Conservation (phyloP, 2,113 vertebrate genomes). For the Ginglymostoma cirratum region DNA sequence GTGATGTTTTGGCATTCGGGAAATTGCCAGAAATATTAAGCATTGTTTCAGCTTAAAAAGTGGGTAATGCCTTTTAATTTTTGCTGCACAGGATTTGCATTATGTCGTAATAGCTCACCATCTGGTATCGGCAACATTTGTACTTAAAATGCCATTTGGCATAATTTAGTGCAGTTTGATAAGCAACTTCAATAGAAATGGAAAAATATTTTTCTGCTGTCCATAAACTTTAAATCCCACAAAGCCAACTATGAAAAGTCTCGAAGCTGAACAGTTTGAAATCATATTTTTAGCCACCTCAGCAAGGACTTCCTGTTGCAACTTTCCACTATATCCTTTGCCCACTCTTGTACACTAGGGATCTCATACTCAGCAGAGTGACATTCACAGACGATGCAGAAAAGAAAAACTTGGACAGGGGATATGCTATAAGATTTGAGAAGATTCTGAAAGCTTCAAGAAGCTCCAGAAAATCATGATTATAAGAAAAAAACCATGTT, state of each 20-base stretch:
- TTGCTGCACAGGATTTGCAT: neutral
- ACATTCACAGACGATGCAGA: neutral
- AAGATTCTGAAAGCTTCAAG: too few species aligned
- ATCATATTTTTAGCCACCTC: neutral
- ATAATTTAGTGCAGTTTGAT: neutral
- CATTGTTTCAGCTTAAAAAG: neutral
- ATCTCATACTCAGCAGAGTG: neutral
- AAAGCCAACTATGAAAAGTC: neutral
- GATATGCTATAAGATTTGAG: neutral
- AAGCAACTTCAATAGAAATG: neutral
- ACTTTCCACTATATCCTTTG: neutral
- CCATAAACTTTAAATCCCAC: neutral
- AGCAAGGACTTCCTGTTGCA: neutral
- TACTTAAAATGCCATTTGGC: conserved; percentile 13
- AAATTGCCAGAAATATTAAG: conserved; percentile 23
- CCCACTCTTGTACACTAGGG: neutral
- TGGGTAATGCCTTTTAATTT: conserved; percentile 23
- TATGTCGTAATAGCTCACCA: conserved; percentile 15
- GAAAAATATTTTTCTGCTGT: neutral
- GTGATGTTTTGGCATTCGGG: conserved; percentile 25
- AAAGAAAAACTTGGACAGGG: neutral
- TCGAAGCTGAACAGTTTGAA: neutral
- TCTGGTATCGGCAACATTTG: neutral
- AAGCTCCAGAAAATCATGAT: neutral
- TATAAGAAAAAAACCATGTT: neutral